phyloP scores from a whole-genome alignment of 2,888 invertebrate genomes.

The Cheilosia scutellata region DNA sequence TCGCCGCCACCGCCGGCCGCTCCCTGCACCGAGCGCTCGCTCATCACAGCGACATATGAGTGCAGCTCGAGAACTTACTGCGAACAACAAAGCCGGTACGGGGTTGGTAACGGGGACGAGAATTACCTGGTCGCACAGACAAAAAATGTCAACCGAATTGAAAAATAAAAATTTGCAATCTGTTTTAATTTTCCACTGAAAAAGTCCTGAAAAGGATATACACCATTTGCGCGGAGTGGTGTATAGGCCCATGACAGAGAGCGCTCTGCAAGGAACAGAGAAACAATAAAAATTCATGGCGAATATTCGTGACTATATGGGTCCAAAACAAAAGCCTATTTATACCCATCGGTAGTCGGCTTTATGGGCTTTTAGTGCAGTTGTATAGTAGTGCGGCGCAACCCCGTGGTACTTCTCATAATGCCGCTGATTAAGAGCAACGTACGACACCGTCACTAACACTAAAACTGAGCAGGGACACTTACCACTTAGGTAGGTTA shows the following conservation, averaged over 20 bases:
- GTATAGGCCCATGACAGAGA: not conserved
- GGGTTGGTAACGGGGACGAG: not conserved
- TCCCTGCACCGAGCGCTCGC: not conserved
- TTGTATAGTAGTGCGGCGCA: constrained; percentile 34
- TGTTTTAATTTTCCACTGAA: constrained; percentile 67
- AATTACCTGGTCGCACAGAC: not conserved
- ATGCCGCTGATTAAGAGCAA: constrained; percentile 48
- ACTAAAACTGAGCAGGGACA: constrained; percentile 27
- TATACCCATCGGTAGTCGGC: constrained; percentile 57
- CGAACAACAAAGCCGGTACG: constrained; percentile 6
- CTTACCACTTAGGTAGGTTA: constrained; percentile 4
- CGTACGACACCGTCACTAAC: constrained; percentile 41
- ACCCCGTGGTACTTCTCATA: constrained; percentile 14
- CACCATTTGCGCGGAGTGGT: constrained; percentile 11
- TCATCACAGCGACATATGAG: constrained; percentile 11
- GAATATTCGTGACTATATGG: constrained; percentile 77
- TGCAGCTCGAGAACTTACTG: constrained; percentile 23
- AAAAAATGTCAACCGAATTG: constrained; percentile 29
- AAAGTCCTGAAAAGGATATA: constrained; percentile 52
- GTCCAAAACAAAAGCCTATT: constrained; percentile 77
- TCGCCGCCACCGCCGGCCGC: not conserved
- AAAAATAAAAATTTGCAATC: constrained; percentile 53
- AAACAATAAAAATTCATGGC: constrained; percentile 77
- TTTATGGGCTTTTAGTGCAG: constrained; percentile 71
- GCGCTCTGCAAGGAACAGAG: constrained; percentile 10